A percentile compares a stretch with the other conserved stretches of the same genome.
Evolutionary conservation across 2,113 vertebrate species (phyloP).

Genomic region (Dicaeum eximium): DNA sequence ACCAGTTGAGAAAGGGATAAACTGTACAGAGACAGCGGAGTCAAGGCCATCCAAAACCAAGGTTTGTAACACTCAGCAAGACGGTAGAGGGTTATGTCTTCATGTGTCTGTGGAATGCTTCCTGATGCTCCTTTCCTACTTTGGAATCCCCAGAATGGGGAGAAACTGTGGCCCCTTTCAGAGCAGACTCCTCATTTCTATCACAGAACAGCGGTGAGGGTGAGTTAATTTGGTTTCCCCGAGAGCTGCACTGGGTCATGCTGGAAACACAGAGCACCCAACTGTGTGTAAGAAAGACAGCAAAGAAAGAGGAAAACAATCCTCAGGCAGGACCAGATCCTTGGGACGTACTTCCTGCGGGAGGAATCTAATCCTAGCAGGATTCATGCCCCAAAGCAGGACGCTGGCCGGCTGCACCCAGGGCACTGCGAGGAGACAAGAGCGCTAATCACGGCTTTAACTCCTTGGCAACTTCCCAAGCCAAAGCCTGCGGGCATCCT

Average conservation of each 20-base stretch:
- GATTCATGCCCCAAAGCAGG: slow-evolving; percentile 28
- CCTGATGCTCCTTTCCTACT: background rate
- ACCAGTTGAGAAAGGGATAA: background rate
- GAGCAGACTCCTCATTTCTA: background rate
- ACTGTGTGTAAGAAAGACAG: background rate
- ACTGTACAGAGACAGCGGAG: fast-evolving
- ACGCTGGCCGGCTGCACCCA: background rate
- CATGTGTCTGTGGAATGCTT: background rate
- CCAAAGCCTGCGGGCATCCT: slow-evolving; percentile 7
- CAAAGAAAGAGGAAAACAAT: background rate
- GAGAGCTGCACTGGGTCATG: fast-evolving
- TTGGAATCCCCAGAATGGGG: background rate
- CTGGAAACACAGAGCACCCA: background rate
- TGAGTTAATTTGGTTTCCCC: background rate
- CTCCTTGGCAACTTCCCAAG: slow-evolving; percentile 7
- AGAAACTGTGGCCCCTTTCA: background rate
- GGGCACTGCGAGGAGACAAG: background rate
- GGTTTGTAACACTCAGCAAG: background rate
- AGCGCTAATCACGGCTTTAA: background rate
- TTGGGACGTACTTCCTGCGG: background rate
- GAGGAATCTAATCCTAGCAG: background rate
- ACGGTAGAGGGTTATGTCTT: background rate
- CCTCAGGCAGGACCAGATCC: background rate
- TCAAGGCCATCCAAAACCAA: background rate
- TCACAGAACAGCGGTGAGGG: background rate